Base-by-base conservation (phyloP, 1,140 invertebrate species). In the Leptinotarsa texana region DNA sequence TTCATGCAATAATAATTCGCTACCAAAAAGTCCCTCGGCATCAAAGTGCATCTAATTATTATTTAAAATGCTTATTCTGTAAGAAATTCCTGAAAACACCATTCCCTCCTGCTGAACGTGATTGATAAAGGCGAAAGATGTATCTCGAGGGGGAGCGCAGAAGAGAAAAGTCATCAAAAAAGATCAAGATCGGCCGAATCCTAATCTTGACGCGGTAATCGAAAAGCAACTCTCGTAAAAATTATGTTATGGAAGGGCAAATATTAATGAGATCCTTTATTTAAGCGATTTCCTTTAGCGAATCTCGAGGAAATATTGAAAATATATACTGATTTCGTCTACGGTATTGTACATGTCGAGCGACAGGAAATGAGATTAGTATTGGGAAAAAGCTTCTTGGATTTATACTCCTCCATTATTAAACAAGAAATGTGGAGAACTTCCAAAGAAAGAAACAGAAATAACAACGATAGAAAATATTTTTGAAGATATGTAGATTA, bases 251-350 rank as follows among this genome's bases (percentile, higher is more conserved):
- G 47, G 61, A 65, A 65, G 73, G 75, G 80, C 74, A 80, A 81
- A 80, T 80, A 80, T 78, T 81, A 80, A 81, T 80, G 79, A 77
- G 80, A 81, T 81, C 77, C 80, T 79, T 78, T 76, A 77, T 80
- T 80, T 79, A 80, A 81, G 80, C 76, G 80, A 81, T 81, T 80
- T 81, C 79, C 74, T 67, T 63, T 48, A 69, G 77, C 68, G 77
- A 79, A 80, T 80, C 76, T 77, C 77, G 80, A 78, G 78, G 75
- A 77, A 80, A 79, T 79, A 80, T 81, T 81, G 80, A 81, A 77
- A 81, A 80, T 77, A 73, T 80, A 77, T 80, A 76, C 77, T 80
- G 75, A 78, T 80, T 78, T 80, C 63, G 75, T n/a, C 33, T 42
- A 8, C 33, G 33, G 8, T 42, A 42, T 42, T 42, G 8, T 42